Base-by-base conservation (phyloP, 2,888 invertebrate species). In the Acleris literana region DNA sequence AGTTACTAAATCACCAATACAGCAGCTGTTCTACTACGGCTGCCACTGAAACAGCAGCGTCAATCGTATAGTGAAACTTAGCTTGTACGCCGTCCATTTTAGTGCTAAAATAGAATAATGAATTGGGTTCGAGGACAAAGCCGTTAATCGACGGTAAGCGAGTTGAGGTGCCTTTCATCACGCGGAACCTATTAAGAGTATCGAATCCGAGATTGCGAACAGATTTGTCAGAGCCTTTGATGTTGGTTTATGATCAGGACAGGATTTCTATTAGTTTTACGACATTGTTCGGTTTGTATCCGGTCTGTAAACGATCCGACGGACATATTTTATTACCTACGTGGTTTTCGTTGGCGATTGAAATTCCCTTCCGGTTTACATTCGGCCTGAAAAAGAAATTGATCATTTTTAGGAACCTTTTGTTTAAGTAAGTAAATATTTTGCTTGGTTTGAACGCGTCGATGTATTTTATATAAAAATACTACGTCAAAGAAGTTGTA, bases 41-140 rank as follows among this genome's bases (percentile, higher is more conserved):
- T 60, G 49, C 49, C 17, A 17, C 11, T 29, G 16, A 59, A 52
- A 52, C 20, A 60, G 55, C 56, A 57, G 25, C 57, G 29, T 51
- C 61, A 65, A 65, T 65, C 51, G 61, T 48, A 65, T 65, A 61
- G 52, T 55, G 65, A 51, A 65, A 61, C 61, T 61, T 61, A 48
- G 54, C 60, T 29, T 65, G 55, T 65, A 56, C 44, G 20, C 13
- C 54, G 64, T 55, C 60, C 65, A 61, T 65, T 65, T 56, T 52
- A 65, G 61, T 46, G 51, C 55, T 60, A 60, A 55, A 65, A 51
- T 43, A 25, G 60, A 60, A 60, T 65, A 65, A 65, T 65, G 65
- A 60, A 60, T 60, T 60, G 55, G 54, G 18, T 65, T 11, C 18
- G 22, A 63, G 63, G 65, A 61, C 61, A 61, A 65, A 56, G 52